A percentile compares a stretch with the other conserved stretches of the same genome.
phyloP scores from a whole-genome alignment of 1,140 invertebrate species.

The Wiebesia pumilae region DNA sequence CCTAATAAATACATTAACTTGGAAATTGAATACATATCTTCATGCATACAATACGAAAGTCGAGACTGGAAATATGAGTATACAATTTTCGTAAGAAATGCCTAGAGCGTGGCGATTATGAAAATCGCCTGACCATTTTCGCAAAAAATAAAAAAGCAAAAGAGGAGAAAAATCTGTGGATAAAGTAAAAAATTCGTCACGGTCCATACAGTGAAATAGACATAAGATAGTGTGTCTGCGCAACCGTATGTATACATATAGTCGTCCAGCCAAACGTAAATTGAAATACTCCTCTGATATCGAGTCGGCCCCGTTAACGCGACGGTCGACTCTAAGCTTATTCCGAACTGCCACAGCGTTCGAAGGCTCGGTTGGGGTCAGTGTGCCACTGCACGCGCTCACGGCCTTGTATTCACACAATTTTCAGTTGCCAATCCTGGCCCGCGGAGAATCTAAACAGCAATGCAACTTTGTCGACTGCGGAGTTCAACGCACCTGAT shows the following conservation, averaged over 20 bases:
- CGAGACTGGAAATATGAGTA: background rate
- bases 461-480: too few species aligned
- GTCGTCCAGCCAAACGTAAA: conserved; percentile 33
- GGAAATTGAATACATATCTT: background rate
- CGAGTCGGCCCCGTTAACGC: conserved; percentile 57
- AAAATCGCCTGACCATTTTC: conserved; percentile 23
- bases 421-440: background rate
- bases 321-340: conserved; percentile 54
- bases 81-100: conserved; percentile 31
- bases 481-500: too few species aligned
- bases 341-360: conserved; percentile 56
- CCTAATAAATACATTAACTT: background rate
- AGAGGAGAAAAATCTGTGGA: background rate
- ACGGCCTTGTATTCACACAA: background rate
- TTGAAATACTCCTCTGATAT: conserved; percentile 58
- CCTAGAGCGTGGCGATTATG: background rate
- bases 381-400: conserved; percentile 57
- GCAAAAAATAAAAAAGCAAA: conserved; percentile 27
- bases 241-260: background rate
- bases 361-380: conserved; percentile 53
- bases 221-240: background rate
- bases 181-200: conserved; percentile 28
- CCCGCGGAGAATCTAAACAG: too few species aligned
- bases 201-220: background rate
- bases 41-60: background rate